Conservation (phyloP, 1,140 invertebrate species). For the Anastatus disparis region DNA sequence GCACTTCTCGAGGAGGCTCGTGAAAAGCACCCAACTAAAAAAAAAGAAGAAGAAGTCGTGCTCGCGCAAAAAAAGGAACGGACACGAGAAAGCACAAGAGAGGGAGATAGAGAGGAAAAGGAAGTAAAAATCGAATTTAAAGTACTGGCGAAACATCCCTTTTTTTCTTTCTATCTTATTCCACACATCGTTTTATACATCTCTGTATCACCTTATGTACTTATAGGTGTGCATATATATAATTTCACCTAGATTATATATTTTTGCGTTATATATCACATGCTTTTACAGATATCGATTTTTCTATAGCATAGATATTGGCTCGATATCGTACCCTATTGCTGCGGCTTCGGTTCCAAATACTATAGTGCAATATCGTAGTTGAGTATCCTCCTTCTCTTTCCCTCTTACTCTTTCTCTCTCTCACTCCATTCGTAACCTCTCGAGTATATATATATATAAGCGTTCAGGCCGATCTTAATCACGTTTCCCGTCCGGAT, state of each 20-base stretch:
- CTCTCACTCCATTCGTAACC: neutral
- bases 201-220: neutral
- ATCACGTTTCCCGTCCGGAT: slow-evolving; percentile 14
- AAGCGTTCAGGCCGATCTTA: slow-evolving; percentile 2
- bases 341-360: neutral
- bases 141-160: neutral
- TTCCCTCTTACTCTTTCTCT: slow-evolving; percentile 10
- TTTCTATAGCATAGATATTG: slow-evolving; percentile 6
- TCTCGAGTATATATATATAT: slow-evolving; percentile 2
- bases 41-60: neutral
- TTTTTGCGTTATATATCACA: no score
- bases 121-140: slow-evolving; percentile 13
- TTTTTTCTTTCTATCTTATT: no score
- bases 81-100: no score
- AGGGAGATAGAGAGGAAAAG: no score
- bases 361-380: neutral
- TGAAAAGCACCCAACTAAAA: slow-evolving; percentile 16
- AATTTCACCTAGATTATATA: no score
- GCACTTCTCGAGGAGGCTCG: slow-evolving; percentile 1
- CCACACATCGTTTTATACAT: neutral
- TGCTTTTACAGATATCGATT: slow-evolving; percentile 17
- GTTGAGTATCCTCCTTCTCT: neutral
- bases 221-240: neutral
- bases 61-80: neutral
- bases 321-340: neutral